Conservation (phyloP, 53 echinoderm and acorn worm genomes). For the Crossaster papposus region DNA sequence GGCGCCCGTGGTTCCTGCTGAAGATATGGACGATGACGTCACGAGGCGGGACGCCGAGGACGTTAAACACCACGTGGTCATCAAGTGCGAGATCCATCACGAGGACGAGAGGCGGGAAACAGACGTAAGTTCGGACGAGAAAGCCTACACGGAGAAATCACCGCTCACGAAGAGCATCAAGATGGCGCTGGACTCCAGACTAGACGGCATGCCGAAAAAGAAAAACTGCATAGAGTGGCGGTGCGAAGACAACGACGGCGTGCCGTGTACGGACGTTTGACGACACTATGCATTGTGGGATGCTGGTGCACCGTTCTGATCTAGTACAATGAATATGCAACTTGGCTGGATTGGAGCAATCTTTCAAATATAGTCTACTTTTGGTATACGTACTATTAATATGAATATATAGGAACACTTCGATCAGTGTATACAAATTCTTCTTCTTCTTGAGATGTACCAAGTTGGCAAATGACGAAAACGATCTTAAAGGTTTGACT, state of each 20-base stretch:
- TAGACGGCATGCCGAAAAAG: slow-evolving; percentile 26
- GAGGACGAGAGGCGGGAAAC: slow-evolving; percentile 55
- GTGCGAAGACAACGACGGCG: slow-evolving; percentile 46
- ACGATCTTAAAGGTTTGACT: background rate
- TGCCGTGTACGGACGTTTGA: slow-evolving; percentile 50
- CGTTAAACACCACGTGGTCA: slow-evolving; percentile 52
- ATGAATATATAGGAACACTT: background rate
- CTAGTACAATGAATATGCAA: slow-evolving; percentile 55
- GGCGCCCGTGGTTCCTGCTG: slow-evolving; percentile 35
- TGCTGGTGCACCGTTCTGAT: slow-evolving; percentile 31
- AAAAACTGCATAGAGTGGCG: slow-evolving; percentile 64
- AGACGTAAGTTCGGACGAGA: slow-evolving; percentile 38
- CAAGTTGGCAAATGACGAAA: background rate
- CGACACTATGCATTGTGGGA: background rate
- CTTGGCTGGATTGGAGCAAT: slow-evolving; percentile 61
- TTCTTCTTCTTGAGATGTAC: slow-evolving; percentile 3
- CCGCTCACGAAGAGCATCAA: slow-evolving; percentile 42
- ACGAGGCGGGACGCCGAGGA: background rate
- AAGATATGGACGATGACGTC: slow-evolving; percentile 30
- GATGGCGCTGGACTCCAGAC: slow-evolving; percentile 47
- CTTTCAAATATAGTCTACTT: slow-evolving; percentile 60
- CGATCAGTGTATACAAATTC: background rate
- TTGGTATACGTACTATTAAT: slow-evolving; percentile 21
- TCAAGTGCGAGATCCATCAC: slow-evolving; percentile 65
- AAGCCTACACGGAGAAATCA: slow-evolving; percentile 50